Base-by-base conservation (phyloP, 1,140 invertebrate genomes). In the Drosophila kanapiae region DNA sequence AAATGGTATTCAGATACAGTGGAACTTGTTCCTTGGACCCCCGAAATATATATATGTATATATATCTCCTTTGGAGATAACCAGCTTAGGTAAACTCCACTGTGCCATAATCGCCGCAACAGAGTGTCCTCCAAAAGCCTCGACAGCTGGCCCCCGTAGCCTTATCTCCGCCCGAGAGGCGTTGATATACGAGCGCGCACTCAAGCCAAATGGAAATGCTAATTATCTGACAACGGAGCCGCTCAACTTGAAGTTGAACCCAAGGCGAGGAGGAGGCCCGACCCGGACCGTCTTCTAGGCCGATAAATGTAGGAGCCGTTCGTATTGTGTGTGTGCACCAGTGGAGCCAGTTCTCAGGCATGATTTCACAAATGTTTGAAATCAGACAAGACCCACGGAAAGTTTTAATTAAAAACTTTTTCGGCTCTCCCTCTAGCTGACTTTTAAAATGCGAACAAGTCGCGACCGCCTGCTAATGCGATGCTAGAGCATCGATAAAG, bases 341-440 rank as follows among this genome's bases (percentile, higher is more conserved):
- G 37, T 38, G 42, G 2, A 43, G 37, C 58, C 72, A 72, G 61
- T 71, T 79, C 78, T 81, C 13, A 48, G 62, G 38, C 51, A 72
- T 84, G 81, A 84, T 84, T 88, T 88, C 74, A 62, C 80, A 78
- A 88, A 84, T 84, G 74, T 75, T 75, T 61, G 65, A 84, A 90
- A 87, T 86, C 70, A 68, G 62, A 82, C 78, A 82, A 82, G 72
- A 64, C 63, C 60, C 78, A 78, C 59, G 60, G 49, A 82, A 88
- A 81, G 57, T 88, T 88, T 88, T 90, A 88, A 90, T 88, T 90
- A 88, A 88, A 88, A 88, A 88, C 84, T 56, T 88, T 88, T 88
- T 83, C 64, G 65, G 75, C 18, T 54, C 33, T 54, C 51, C 37
- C 7, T 9, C 31, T 16, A 51, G 49, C 48, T 37, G 71, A 77